phyloP scores from a whole-genome alignment of 2,797 vertebrate genomes.

The Nasua narica region DNA sequence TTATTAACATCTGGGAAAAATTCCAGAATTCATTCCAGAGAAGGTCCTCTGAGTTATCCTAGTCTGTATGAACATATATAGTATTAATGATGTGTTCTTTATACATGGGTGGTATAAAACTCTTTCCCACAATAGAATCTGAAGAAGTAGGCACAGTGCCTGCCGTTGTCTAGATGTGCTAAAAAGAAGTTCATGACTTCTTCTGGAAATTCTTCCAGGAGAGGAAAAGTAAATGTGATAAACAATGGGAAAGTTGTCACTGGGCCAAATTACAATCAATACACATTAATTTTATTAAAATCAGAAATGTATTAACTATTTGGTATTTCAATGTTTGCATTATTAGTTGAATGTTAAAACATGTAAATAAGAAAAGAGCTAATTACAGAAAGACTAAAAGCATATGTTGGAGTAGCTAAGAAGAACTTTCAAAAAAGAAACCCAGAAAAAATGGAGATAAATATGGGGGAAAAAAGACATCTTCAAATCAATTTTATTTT shows the following conservation, averaged over 20 bases:
- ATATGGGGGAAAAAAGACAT: neutral
- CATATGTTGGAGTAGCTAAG: neutral
- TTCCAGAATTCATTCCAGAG: slow-evolving; percentile 52
- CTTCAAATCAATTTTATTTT: neutral
- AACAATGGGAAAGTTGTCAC: neutral
- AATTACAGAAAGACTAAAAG: neutral
- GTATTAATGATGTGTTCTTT: neutral
- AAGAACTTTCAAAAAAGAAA: neutral
- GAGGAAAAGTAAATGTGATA: slow-evolving; percentile 13
- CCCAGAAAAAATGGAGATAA: neutral
- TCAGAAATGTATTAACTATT: slow-evolving; percentile 25
- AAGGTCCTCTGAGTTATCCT: neutral
- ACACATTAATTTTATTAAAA: neutral
- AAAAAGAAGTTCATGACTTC: slow-evolving; percentile 41
- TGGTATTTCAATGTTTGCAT: neutral
- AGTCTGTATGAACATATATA: neutral
- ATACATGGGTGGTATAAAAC: neutral
- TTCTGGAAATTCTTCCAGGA: slow-evolving; percentile 15
- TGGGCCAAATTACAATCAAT: neutral
- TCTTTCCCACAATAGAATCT: slow-evolving; percentile 54
- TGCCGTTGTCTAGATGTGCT: slow-evolving; percentile 29
- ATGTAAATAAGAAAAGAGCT: slow-evolving; percentile 2
- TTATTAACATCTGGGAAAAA: slow-evolving; percentile 73
- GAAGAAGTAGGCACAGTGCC: slow-evolving; percentile 37
- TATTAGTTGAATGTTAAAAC: neutral